A percentile compares a stretch with the other conserved stretches of the same genome.
Evolutionary conservation across 64 coral and sea anemone species (phyloP).

Genomic region (Dendrophyllia cribrosa): DNA sequence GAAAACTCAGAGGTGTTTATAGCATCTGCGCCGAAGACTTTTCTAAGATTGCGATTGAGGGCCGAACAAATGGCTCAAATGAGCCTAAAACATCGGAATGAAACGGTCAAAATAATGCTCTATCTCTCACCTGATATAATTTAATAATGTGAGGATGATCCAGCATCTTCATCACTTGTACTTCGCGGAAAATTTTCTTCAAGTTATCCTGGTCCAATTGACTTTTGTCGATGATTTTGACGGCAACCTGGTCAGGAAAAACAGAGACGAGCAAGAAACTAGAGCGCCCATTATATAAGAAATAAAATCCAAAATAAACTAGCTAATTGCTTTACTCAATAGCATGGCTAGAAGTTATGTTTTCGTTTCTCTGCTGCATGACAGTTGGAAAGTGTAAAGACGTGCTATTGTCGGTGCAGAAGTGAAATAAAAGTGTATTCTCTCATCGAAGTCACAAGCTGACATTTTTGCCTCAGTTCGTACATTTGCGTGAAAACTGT

Average conservation of each 20-base stretch:
- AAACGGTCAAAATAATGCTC: not conserved
- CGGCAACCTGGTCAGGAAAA: constrained; percentile 87
- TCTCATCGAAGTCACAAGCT: constrained; percentile 60
- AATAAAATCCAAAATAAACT: constrained; percentile 11
- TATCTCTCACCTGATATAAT: constrained; percentile 88
- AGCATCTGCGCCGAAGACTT: constrained; percentile 28
- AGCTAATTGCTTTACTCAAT: constrained; percentile 1
- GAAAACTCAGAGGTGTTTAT: not conserved
- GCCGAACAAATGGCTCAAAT: not conserved
- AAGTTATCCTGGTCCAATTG: constrained; percentile 97
- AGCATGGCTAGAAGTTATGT: not conserved
- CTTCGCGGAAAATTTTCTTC: constrained; percentile 98
- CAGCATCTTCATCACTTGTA: constrained; percentile 98
- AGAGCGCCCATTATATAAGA: not conserved
- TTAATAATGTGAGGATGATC: constrained; percentile 98
- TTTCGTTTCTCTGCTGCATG: not conserved
- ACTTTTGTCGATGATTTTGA: constrained; percentile 99
- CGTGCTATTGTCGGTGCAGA: constrained; percentile 15
- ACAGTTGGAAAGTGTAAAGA: constrained; percentile 41
- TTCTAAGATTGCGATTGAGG: not conserved
- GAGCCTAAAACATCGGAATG: not conserved
- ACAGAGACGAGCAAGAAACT: constrained; percentile 60
- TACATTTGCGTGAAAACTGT: not conserved
- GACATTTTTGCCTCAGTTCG: constrained; percentile 3
- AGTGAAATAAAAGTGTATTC: constrained; percentile 6